Evolutionary conservation across 30 jellyfish, hydroid and myxozoan genomes (phyloP).

Genomic region (Cassiopea xamachana): DNA sequence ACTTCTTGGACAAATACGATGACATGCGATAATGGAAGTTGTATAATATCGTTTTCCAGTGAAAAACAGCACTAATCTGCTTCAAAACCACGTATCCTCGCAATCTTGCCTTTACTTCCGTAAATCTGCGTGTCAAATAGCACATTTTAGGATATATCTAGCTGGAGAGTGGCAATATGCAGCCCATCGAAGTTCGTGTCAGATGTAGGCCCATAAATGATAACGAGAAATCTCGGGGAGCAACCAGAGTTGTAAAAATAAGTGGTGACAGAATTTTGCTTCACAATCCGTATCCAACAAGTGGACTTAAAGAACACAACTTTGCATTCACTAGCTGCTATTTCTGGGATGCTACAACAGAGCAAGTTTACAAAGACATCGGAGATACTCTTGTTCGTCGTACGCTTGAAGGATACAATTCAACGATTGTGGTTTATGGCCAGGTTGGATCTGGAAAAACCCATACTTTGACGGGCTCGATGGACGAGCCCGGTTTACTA

Average conservation of each 20-base stretch:
- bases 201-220: constrained; percentile 66
- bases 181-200: constrained; percentile 61
- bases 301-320: constrained; percentile 80
- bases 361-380: constrained; percentile 79
- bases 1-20: too few species aligned
- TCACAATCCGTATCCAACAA: constrained; percentile 85
- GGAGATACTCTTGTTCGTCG: constrained; percentile 81
- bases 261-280: constrained; percentile 85
- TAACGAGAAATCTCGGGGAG: constrained; percentile 87
- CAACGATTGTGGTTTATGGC: constrained; percentile 82
- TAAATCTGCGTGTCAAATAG: neutral
- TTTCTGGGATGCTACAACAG: constrained; percentile 80
- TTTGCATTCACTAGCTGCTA: constrained; percentile 82
- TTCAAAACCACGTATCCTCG: too few species aligned
- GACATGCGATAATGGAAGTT: too few species aligned
- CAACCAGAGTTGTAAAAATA: constrained; percentile 89
- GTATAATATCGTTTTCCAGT: too few species aligned
- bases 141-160: too few species aligned
- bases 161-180: neutral
- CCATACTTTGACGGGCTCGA: constrained; percentile 78
- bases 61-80: too few species aligned
- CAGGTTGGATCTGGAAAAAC: constrained; percentile 93
- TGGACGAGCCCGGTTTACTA: constrained; percentile 91
- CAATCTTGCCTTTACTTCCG: too few species aligned
- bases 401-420: constrained; percentile 91